Evolutionary conservation across 2,113 vertebrate genomes (phyloP).

Genomic region (Poeciliopsis turrubarensis): DNA sequence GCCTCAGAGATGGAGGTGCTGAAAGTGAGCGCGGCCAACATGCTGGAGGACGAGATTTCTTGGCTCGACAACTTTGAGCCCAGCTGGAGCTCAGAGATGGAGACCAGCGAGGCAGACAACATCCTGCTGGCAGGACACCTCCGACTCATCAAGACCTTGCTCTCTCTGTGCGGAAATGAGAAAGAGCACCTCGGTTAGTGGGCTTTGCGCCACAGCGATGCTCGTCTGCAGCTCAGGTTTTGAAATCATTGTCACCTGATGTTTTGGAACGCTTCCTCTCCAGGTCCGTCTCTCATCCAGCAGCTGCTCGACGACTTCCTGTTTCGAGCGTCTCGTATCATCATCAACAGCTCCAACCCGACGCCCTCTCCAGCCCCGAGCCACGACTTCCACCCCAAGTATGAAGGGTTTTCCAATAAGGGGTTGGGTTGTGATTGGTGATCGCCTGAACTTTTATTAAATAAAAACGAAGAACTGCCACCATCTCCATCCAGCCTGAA

Average conservation of each 20-base stretch:
- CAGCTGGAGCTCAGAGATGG: slow-evolving; percentile 93
- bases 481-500: not conserved
- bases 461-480: not conserved
- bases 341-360: slow-evolving; percentile 94
- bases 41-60: slow-evolving; percentile 98
- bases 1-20: slow-evolving; percentile 97
- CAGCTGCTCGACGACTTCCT: slow-evolving; percentile 97
- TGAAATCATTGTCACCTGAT: too few relatives aligned
- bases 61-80: slow-evolving; percentile 99
- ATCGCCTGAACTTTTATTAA: not conserved
- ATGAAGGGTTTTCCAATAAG: slow-evolving; percentile 34
- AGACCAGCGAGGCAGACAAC: slow-evolving; percentile 97
- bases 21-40: slow-evolving; percentile 91
- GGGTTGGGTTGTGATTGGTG: too few relatives aligned
- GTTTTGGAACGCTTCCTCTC: slow-evolving; percentile 24
- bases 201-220: not conserved
- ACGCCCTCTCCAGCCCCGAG: slow-evolving; percentile 89
- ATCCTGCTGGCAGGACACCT: slow-evolving; percentile 94
- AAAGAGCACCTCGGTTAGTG: slow-evolving; percentile 95
- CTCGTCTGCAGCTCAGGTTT: not conserved
- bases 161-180: slow-evolving; percentile 94
- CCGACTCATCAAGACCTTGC: slow-evolving; percentile 96
- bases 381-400: slow-evolving; percentile 99
- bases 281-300: slow-evolving; percentile 96
- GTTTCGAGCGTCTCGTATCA: slow-evolving; percentile 98